Conservation (phyloP, 2,888 invertebrate genomes). For the Buathra laborator region DNA sequence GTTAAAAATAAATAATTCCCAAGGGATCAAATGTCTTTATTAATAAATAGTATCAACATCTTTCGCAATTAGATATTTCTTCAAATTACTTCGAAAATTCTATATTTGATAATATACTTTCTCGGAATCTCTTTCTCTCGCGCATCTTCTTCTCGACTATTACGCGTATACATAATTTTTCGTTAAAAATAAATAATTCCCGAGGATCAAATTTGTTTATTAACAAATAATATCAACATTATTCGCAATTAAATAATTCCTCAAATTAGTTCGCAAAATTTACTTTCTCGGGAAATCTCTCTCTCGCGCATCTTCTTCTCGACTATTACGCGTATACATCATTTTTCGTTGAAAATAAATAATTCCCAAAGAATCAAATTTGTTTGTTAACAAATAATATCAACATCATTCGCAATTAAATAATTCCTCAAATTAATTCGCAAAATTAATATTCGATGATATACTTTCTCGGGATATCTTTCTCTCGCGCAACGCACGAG, state of each 20-base stretch:
- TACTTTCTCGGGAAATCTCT: conserved; percentile 35
- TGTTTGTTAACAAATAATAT: background rate
- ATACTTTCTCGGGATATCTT: conserved; percentile 37
- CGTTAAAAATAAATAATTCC: too few relatives aligned
- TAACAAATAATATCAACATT: background rate
- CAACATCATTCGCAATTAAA: background rate
- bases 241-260: background rate
- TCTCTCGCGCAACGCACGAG: conserved; percentile 16
- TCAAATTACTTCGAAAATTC: background rate
- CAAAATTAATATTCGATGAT: background rate
- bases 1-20: too few relatives aligned
- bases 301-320: conserved; percentile 23
- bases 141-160: background rate
- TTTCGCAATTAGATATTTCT: background rate
- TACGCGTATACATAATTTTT: too few relatives aligned
- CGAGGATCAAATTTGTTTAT: background rate
- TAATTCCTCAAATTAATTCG: background rate
- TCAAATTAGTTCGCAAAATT: background rate
- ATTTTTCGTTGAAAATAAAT: too few relatives aligned
- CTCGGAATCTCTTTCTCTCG: conserved; percentile 36
- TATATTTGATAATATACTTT: background rate
- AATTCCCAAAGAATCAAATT: background rate
- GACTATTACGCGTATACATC: too few relatives aligned
- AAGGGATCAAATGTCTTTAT: background rate
- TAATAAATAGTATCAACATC: background rate